phyloP scores from a whole-genome alignment of 2,113 vertebrate genomes.

The Parotia lawesii region DNA sequence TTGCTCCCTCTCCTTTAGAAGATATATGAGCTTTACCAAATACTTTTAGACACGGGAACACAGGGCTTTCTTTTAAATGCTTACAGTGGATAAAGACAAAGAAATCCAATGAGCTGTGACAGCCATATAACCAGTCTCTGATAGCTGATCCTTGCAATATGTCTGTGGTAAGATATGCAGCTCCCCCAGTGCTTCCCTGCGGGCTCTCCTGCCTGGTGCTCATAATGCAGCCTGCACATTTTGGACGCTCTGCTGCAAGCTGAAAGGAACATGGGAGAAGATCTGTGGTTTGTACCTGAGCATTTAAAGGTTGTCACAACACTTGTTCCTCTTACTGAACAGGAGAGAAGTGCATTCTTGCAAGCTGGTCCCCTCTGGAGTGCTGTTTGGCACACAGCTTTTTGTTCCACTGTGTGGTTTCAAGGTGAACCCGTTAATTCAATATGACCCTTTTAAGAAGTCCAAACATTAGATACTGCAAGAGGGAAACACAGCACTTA shows the following conservation, averaged over 20 bases:
- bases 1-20: background rate
- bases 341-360: background rate
- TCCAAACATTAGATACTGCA: background rate
- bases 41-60: background rate
- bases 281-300: background rate
- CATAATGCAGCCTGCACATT: background rate
- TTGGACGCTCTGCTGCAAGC: background rate
- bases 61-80: conserved; percentile 25
- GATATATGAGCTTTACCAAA: background rate
- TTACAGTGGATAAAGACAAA: conserved; percentile 19
- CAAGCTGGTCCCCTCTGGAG: background rate
- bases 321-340: background rate
- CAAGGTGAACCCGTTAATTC: conserved; percentile 33
- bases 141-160: conserved; percentile 20
- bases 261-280: background rate
- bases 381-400: background rate
- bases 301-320: background rate
- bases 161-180: conserved; percentile 38
- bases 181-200: background rate
- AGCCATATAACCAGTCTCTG: background rate
- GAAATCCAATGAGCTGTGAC: conserved; percentile 43
- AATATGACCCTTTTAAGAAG: conserved; percentile 26
- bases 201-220: background rate
- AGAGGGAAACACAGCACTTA: conserved; percentile 27
- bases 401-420: background rate